Evolutionary conservation across 2,888 invertebrate genomes (phyloP).

Genomic region (Drosophila sordidapex): DNA sequence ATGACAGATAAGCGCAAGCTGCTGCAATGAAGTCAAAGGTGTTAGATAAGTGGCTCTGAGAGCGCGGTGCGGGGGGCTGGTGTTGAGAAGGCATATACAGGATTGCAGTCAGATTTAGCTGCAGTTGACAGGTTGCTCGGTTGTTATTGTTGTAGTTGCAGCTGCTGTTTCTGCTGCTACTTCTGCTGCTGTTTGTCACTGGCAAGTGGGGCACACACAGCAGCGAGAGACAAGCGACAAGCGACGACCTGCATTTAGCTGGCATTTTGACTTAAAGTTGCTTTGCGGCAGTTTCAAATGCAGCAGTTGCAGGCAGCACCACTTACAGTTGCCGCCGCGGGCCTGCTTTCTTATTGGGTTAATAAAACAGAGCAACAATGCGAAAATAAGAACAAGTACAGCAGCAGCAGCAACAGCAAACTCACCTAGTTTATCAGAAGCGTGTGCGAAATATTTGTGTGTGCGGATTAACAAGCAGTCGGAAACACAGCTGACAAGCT

Average conservation of each 20-base stretch:
- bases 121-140: conserved; percentile 48
- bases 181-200: conserved; percentile 35
- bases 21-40: conserved; percentile 71
- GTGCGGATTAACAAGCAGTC: conserved; percentile 70
- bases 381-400: conserved; percentile 12
- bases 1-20: conserved; percentile 74
- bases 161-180: conserved; percentile 18
- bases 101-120: conserved; percentile 47
- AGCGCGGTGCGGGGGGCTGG: background rate
- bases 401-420: conserved; percentile 7
- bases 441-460: conserved; percentile 70
- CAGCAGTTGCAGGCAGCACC: conserved; percentile 4
- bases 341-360: conserved; percentile 75
- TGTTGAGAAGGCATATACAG: background rate
- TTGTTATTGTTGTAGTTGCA: conserved; percentile 7
- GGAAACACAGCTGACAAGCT: conserved; percentile 24
- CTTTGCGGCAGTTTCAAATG: conserved; percentile 3
- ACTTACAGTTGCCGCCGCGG: conserved; percentile 35
- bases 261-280: conserved; percentile 65
- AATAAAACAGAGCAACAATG: conserved; percentile 71
- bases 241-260: conserved; percentile 71
- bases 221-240: conserved; percentile 49
- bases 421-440: conserved; percentile 66
- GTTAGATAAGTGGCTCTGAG: conserved; percentile 67
- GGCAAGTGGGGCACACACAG: conserved; percentile 69